These are phyloP conservation scores for Borostomias antarcticus DNA, from an alignment of 2,797 vertebrate species.

Conservation along the genomic window DNA sequence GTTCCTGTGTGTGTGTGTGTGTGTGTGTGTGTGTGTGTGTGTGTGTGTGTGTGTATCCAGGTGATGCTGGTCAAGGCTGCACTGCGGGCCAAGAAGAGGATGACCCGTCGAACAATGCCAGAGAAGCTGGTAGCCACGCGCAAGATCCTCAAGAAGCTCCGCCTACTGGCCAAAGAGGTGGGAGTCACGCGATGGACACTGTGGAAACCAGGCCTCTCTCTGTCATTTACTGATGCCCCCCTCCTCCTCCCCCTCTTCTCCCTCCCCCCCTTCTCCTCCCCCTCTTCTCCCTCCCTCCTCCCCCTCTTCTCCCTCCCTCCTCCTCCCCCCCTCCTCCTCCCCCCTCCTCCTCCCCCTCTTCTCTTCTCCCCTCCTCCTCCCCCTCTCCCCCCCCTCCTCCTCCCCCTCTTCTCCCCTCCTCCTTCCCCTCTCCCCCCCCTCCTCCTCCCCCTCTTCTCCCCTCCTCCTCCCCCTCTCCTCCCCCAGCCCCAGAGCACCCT, in stretches of 20 bases:
- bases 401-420: too few relatives aligned
- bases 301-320: too few relatives aligned
- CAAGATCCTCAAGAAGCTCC: conserved; percentile 81
- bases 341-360: too few relatives aligned
- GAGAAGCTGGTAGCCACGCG: conserved; percentile 78
- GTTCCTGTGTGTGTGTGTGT: background rate
- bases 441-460: background rate
- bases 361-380: too few relatives aligned
- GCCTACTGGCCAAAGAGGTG: conserved; percentile 86
- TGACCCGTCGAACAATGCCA: conserved; percentile 74
- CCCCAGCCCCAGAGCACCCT: conserved; percentile 88
- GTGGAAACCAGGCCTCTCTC: background rate
- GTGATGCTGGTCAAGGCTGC: conserved; percentile 82
- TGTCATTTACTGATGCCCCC: background rate
- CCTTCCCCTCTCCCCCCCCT: background rate
- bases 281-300: too few relatives aligned
- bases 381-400: too few relatives aligned
- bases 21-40: background rate
- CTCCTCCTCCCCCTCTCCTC: background rate
- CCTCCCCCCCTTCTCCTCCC: too few relatives aligned
- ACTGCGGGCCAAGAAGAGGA: conserved; percentile 63
- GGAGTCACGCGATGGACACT: conserved; percentile 33
- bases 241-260: background rate
- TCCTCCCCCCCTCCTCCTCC: too few relatives aligned
- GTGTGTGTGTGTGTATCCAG: conserved; percentile 56